Evolutionary conservation across 2,113 vertebrate species (phyloP).

Genomic region (Chascanopsetta lugubris): DNA sequence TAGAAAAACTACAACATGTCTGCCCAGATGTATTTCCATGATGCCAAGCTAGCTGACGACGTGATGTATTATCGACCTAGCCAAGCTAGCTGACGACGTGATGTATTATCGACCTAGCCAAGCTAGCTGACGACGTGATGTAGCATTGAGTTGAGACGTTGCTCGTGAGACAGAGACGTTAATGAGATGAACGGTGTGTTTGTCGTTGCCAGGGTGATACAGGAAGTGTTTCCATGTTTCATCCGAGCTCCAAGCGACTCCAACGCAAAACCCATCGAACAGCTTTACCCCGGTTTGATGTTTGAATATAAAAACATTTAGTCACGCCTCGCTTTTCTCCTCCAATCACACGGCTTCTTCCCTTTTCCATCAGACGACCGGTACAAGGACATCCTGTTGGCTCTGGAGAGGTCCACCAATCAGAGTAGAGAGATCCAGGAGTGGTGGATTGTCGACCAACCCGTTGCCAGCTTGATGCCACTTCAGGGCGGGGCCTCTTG

Average conservation of each 20-base stretch:
- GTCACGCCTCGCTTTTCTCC: too few relatives aligned
- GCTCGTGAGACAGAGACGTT: not conserved
- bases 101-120: too few relatives aligned
- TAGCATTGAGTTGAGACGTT: too few relatives aligned
- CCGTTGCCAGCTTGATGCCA: constrained; percentile 43
- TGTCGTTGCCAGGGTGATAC: constrained; percentile 80
- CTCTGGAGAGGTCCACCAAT: constrained; percentile 81
- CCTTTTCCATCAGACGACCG: constrained; percentile 70
- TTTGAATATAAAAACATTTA: not conserved
- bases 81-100: too few relatives aligned
- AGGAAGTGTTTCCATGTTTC: constrained; percentile 88
- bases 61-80: too few relatives aligned
- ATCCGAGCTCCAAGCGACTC: constrained; percentile 92
- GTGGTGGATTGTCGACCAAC: constrained; percentile 92
- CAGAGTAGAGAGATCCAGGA: constrained; percentile 77
- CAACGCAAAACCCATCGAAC: constrained; percentile 90
- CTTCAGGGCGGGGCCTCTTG: constrained; percentile 1
- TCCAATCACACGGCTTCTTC: not conserved
- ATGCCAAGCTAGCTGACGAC: too few relatives aligned
- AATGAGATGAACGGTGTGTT: not conserved
- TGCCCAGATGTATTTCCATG: too few relatives aligned
- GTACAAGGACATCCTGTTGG: constrained; percentile 87
- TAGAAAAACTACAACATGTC: too few relatives aligned
- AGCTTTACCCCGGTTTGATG: constrained; percentile 84
- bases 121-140: too few relatives aligned